phyloP scores from a whole-genome alignment of 1,140 invertebrate genomes.

The Eufriesea mexicana region DNA sequence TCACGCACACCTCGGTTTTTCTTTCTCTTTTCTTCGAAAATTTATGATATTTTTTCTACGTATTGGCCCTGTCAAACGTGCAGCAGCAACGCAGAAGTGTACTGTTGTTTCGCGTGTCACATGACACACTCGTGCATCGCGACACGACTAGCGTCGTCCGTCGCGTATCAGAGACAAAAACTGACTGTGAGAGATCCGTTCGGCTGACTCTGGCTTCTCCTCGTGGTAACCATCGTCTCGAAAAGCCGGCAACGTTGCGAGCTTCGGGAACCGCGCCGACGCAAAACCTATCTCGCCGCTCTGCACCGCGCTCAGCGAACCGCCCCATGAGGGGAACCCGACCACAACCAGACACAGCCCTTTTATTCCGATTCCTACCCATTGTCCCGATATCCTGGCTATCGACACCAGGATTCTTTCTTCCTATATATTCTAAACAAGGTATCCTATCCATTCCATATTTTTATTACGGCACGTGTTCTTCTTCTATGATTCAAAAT shows the following conservation, averaged over 20 bases:
- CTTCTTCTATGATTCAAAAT: background rate
- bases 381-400: background rate
- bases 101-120: constrained; percentile 71
- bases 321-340: constrained; percentile 17
- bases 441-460: background rate
- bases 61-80: background rate
- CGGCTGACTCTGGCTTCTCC: constrained; percentile 61
- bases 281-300: constrained; percentile 41
- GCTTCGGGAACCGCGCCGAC: constrained; percentile 53
- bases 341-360: background rate
- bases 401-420: background rate
- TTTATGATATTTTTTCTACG: background rate
- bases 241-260: constrained; percentile 49
- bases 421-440: background rate
- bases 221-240: constrained; percentile 60
- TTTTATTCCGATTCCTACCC: background rate
- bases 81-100: constrained; percentile 5
- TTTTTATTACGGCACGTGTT: background rate
- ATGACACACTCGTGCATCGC: constrained; percentile 71
- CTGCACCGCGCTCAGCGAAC: constrained; percentile 56
- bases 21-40: background rate
- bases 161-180: constrained; percentile 71
- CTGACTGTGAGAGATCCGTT: constrained; percentile 69
- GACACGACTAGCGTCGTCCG: constrained; percentile 52
- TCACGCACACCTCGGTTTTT: background rate